Evolutionary conservation across 2,888 invertebrate species (phyloP).

Genomic region (Lithophane semibrunnea): DNA sequence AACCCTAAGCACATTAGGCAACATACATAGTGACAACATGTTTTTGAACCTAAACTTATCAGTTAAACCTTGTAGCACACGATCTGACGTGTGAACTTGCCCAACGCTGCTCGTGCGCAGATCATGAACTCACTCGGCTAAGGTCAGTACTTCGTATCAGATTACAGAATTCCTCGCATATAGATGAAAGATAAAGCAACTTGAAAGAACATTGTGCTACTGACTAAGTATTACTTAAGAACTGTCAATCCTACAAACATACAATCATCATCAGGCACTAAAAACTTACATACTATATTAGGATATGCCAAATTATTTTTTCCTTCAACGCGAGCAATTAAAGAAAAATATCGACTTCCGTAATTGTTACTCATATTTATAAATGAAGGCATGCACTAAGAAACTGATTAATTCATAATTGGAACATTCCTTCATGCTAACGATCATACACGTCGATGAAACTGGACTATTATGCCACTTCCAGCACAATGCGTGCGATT

Average conservation of each 20-base stretch:
- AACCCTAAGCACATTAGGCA: not conserved
- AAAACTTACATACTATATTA: constrained; percentile 23
- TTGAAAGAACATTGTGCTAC: constrained; percentile 5
- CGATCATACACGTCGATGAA: constrained; percentile 17
- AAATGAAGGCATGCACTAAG: constrained; percentile 28
- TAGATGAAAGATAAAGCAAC: constrained; percentile 34
- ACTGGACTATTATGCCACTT: constrained; percentile 36
- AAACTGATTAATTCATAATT: constrained; percentile 37
- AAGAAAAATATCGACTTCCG: constrained; percentile 46
- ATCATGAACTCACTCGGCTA: constrained; percentile 64
- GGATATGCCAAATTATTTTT: constrained; percentile 40
- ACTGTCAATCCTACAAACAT: constrained; percentile 33
- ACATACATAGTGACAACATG: constrained; percentile 8
- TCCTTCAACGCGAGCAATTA: constrained; percentile 30
- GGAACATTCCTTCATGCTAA: constrained; percentile 38
- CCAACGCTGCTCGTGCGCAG: constrained; percentile 52
- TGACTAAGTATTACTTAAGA: constrained; percentile 19
- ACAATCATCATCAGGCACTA: constrained; percentile 1
- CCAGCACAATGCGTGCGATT: constrained; percentile 36
- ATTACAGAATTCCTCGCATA: constrained; percentile 55
- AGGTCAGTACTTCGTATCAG: constrained; percentile 59
- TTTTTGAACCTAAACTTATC: constrained; percentile 40
- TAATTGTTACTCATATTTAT: constrained; percentile 21
- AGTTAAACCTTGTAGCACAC: constrained; percentile 28
- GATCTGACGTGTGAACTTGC: constrained; percentile 57